Base-by-base conservation (phyloP, 2,888 invertebrate species). In the Amphiduros pacificus region DNA sequence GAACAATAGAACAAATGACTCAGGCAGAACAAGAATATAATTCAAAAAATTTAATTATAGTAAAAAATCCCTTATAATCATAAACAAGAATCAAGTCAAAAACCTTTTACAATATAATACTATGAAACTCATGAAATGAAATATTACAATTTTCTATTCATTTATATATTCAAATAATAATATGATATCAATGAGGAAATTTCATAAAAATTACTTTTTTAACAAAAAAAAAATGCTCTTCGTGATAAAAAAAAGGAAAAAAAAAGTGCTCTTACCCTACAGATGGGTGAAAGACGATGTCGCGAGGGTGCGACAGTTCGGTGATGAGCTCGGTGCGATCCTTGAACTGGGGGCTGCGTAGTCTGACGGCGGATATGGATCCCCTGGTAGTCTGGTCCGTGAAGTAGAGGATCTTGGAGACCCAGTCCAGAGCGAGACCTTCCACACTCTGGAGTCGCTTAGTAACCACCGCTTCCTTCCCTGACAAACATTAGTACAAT, bases 231-330 rank as follows among this genome's bases (percentile, higher is more conserved):
- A n/a, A n/a, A n/a, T n/a, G n/a, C n/a, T n/a, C n/a, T n/a, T n/a
- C n/a, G n/a, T n/a, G n/a, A n/a, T n/a, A n/a, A n/a, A 36, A 36
- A 36, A 36, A 36, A 17, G 36, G 17, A 9, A 36, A 36, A 36
- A 36, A 11, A 11, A 11, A 9, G 14, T 27, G 6, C 22, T 55
- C 77, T 71, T 70, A 86, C 71, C 96, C 96, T 77, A 90, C 90
- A 78, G 94, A 94, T 0, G 98, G 98, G 84, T 98, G 96, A 0
- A 97, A 93, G 0, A 95, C 97, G 63, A 99, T 94, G 4, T 96
- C 96, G 73, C 97, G 87, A 0, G 97, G 98, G 64, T 96, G 87
- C 78, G 95, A 95, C 28, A 97, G 83, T 74, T 93, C 91, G 75
- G 90, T 91, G 26, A 96, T 82, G 40, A 97, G 82, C 0, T 93